A percentile compares a stretch with the other conserved stretches of the same genome.
phyloP scores from a whole-genome alignment of 2,888 invertebrate species.

The Melanargia galathea region DNA sequence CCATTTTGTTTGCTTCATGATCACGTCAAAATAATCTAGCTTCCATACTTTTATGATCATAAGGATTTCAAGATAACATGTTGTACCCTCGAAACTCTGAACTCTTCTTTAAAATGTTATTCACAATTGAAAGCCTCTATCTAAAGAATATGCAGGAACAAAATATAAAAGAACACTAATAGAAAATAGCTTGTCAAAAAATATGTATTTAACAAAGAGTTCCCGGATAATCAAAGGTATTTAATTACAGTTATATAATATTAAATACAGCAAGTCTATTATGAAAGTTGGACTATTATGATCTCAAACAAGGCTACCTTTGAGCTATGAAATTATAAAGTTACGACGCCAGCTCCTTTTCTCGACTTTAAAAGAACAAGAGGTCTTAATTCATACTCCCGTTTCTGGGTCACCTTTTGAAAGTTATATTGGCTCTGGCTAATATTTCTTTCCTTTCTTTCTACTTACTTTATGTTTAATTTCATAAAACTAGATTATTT shows the following conservation, averaged over 20 bases:
- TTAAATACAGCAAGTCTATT: background rate
- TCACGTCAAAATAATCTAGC: no score
- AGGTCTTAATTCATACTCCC: constrained; percentile 26
- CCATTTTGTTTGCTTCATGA: no score
- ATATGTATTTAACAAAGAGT: constrained; percentile 1
- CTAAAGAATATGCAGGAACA: background rate
- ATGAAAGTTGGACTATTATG: constrained; percentile 5
- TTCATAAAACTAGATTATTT: constrained; percentile 2
- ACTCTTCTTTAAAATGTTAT: no score
- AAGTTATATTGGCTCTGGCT: constrained; percentile 13
- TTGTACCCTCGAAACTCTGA: no score
- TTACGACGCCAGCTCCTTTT: constrained; percentile 3
- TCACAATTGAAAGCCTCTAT: no score
- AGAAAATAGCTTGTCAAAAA: background rate
- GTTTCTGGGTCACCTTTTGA: constrained; percentile 26
- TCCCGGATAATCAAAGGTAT: no score
- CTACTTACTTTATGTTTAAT: background rate
- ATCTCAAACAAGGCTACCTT: constrained; percentile 12
- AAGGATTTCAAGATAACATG: no score
- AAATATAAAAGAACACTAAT: background rate
- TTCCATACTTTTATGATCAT: no score
- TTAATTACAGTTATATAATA: background rate
- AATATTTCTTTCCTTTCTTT: constrained; percentile 3
- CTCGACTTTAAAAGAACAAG: constrained; percentile 28
- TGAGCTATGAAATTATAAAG: constrained; percentile 14